Conservation (phyloP, 2,888 invertebrate species). For the Caenorhabditis imperialis region DNA sequence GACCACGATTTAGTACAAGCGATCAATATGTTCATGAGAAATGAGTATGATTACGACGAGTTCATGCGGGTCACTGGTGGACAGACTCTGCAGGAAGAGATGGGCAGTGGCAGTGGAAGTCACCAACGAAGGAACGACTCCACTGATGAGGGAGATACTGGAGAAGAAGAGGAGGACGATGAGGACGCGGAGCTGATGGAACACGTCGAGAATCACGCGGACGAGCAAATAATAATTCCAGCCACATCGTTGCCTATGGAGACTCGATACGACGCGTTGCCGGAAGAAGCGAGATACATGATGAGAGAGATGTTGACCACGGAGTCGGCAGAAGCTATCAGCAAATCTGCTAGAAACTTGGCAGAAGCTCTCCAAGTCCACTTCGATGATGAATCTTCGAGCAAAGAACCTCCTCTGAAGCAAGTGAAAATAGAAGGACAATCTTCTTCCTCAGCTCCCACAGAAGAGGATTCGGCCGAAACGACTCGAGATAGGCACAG, state of each 20-base stretch:
- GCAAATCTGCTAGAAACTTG: not conserved
- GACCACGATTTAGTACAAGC: slow-evolving; percentile 30
- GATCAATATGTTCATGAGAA: slow-evolving; percentile 57
- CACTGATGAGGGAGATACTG: slow-evolving; percentile 22
- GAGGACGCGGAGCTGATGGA: slow-evolving; percentile 32
- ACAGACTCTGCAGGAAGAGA: slow-evolving; percentile 61
- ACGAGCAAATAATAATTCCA: too few relatives aligned
- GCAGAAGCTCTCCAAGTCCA: slow-evolving; percentile 19
- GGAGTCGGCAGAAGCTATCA: not conserved
- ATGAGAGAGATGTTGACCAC: slow-evolving; percentile 22
- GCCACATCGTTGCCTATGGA: not conserved
- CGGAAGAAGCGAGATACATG: slow-evolving; percentile 27
- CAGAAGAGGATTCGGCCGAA: not conserved
- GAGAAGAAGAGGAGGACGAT: slow-evolving; percentile 31
- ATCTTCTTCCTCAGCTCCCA: not conserved
- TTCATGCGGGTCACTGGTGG: slow-evolving; percentile 68
- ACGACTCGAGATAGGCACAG: slow-evolving; percentile 20
- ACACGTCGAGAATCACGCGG: slow-evolving; percentile 12
- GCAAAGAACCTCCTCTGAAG: slow-evolving; percentile 13
- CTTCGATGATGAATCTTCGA: not conserved
- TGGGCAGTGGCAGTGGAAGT: slow-evolving; percentile 16
- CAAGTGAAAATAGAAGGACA: slow-evolving; percentile 12
- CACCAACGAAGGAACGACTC: slow-evolving; percentile 18
- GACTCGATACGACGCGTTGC: slow-evolving; percentile 33
- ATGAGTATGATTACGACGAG: slow-evolving; percentile 62